A percentile compares a stretch with the other conserved stretches of the same genome.
These are phyloP conservation scores for Ormyrus labotus DNA, from an alignment of 2,888 invertebrate species.

Conservation along the genomic window DNA sequence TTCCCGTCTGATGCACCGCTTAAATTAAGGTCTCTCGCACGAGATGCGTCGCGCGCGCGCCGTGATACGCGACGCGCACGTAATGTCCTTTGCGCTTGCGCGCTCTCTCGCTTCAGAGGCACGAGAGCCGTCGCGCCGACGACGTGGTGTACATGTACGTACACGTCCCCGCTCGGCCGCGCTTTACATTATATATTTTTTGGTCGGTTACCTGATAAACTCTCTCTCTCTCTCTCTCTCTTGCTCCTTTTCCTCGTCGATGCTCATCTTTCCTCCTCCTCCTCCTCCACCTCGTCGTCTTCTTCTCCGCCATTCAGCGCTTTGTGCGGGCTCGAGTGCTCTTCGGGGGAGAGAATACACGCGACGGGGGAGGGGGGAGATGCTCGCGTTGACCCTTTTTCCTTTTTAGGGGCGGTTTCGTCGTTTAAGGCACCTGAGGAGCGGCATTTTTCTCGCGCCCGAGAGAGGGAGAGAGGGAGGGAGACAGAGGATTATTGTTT, in stretches of 20 bases:
- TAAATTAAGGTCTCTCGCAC: slow-evolving; percentile 50
- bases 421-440: background rate
- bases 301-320: no score
- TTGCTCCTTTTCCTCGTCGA: background rate
- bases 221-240: background rate
- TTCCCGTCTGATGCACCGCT: slow-evolving; percentile 22
- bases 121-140: background rate
- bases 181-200: slow-evolving; percentile 38
- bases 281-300: no score
- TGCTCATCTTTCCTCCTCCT: no score
- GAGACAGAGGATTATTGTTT: no score
- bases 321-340: no score
- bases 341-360: no score
- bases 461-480: background rate
- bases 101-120: no score
- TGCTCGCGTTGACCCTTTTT: slow-evolving; percentile 25
- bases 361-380: no score
- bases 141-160: background rate
- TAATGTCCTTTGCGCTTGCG: slow-evolving; percentile 25
- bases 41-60: slow-evolving; percentile 17
- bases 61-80: slow-evolving; percentile 1
- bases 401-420: background rate
- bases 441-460: background rate
- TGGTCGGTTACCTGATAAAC: slow-evolving; percentile 26
- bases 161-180: slow-evolving; percentile 4